Conservation (phyloP, 2,113 vertebrate species). For the Hyaena hyaena region DNA sequence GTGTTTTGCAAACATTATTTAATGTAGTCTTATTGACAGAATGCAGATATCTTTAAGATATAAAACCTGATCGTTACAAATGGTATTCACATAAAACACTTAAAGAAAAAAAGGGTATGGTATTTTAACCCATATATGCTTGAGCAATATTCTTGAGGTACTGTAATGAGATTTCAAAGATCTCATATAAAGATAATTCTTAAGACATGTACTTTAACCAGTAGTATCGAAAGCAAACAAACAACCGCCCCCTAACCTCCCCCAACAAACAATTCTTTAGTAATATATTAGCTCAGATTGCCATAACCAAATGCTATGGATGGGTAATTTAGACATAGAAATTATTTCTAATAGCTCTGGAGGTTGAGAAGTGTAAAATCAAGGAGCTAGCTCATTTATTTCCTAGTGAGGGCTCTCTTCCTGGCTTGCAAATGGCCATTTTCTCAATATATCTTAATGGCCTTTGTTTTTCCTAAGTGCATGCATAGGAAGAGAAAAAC, state of each 20-base stretch:
- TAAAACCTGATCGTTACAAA: neutral
- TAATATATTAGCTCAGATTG: neutral
- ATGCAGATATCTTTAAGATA: neutral
- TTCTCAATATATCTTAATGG: neutral
- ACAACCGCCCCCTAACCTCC: too few species aligned
- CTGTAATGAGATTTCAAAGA: neutral
- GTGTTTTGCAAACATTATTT: neutral
- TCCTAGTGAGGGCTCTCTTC: neutral
- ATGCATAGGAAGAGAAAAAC: neutral
- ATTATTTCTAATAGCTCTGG: neutral
- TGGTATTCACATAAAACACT: neutral
- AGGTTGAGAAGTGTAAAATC: neutral
- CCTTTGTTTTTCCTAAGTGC: neutral
- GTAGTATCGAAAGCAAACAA: neutral
- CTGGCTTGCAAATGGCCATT: neutral
- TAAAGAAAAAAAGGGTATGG: too few species aligned
- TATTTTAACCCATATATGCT: neutral
- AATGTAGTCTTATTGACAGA: neutral
- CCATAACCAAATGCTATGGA: neutral
- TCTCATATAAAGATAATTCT: neutral
- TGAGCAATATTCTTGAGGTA: neutral
- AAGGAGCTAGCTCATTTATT: neutral
- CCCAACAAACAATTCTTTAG: neutral
- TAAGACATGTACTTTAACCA: neutral
- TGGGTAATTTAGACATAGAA: neutral